Percentiles rank a stretch among this genome's conserved stretches.
Conservation (phyloP, 1,140 invertebrate genomes). For the Contarinia nasturtii region DNA sequence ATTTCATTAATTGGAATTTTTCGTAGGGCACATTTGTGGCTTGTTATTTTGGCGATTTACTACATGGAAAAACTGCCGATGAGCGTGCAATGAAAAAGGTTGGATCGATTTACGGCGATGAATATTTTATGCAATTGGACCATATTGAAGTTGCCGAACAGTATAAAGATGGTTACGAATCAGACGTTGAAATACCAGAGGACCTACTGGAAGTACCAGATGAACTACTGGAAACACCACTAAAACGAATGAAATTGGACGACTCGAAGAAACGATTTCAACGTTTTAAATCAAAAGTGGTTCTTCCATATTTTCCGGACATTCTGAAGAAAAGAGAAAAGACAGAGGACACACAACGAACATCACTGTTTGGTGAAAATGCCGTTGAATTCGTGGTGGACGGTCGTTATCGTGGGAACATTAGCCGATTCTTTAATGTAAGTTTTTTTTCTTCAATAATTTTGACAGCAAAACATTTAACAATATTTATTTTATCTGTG, state of each 20-base stretch:
- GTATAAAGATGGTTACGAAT: slow-evolving; percentile 73
- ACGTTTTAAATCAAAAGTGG: not conserved
- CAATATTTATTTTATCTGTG: not conserved
- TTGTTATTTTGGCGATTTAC: slow-evolving; percentile 81
- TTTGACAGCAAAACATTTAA: not conserved
- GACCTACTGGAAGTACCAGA: not conserved
- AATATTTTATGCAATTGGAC: slow-evolving; percentile 91
- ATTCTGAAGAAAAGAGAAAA: not conserved
- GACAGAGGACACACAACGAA: slow-evolving; percentile 7
- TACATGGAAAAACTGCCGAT: slow-evolving; percentile 78
- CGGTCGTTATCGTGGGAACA: slow-evolving; percentile 85
- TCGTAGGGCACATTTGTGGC: slow-evolving; percentile 87
- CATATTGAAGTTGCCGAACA: slow-evolving; percentile 86
- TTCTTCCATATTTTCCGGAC: not conserved
- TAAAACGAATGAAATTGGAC: not conserved
- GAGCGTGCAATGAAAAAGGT: slow-evolving; percentile 29
- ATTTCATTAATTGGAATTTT: too few relatives aligned
- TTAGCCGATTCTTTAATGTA: slow-evolving; percentile 89
- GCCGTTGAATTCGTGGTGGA: slow-evolving; percentile 88
- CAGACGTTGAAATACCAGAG: slow-evolving; percentile 23
- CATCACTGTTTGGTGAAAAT: slow-evolving; percentile 57
- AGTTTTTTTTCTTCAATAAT: slow-evolving; percentile 22
- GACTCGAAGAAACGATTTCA: not conserved
- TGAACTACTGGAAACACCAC: not conserved
- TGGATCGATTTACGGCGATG: slow-evolving; percentile 45